phyloP scores from a whole-genome alignment of 2,888 invertebrate genomes.

The Scaeva pyrastri region DNA sequence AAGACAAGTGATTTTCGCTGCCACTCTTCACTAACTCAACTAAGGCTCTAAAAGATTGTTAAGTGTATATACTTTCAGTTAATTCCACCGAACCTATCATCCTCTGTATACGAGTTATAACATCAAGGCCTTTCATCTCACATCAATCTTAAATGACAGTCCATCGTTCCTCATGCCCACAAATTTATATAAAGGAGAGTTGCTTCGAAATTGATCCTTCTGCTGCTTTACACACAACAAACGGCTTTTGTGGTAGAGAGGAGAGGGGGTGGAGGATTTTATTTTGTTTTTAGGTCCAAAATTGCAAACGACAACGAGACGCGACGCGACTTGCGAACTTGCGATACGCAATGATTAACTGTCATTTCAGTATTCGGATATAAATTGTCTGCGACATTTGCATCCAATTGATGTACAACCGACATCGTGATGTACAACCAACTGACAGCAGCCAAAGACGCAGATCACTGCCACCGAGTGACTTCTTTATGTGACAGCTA shows the following conservation, averaged over 20 bases:
- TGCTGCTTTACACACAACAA: constrained; percentile 21
- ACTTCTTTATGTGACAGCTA: constrained; percentile 75
- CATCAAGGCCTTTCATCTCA: constrained; percentile 56
- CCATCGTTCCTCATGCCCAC: constrained; percentile 43
- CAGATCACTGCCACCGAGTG: constrained; percentile 69
- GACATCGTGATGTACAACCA: constrained; percentile 75
- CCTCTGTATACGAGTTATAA: neutral
- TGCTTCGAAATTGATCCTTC: constrained; percentile 38
- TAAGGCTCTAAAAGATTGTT: constrained; percentile 25
- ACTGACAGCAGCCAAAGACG: constrained; percentile 62
- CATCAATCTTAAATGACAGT: constrained; percentile 64
- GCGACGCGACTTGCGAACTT: too few relatives aligned
- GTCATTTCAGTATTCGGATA: constrained; percentile 75
- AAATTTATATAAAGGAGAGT: constrained; percentile 5
- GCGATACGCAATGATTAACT: constrained; percentile 75
- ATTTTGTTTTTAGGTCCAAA: constrained; percentile 43
- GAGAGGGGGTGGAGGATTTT: constrained; percentile 13
- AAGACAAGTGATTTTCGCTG: neutral
- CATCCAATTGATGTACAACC: constrained; percentile 78
- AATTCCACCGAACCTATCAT: neutral
- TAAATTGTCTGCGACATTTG: constrained; percentile 78
- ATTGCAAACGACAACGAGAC: constrained; percentile 40
- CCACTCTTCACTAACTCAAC: neutral
- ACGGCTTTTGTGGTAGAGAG: neutral
- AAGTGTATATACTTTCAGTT: constrained; percentile 38